Percentiles rank a stretch among this genome's conserved stretches.
Conservation (phyloP, 2,113 vertebrate genomes). For the Scomber colias region DNA sequence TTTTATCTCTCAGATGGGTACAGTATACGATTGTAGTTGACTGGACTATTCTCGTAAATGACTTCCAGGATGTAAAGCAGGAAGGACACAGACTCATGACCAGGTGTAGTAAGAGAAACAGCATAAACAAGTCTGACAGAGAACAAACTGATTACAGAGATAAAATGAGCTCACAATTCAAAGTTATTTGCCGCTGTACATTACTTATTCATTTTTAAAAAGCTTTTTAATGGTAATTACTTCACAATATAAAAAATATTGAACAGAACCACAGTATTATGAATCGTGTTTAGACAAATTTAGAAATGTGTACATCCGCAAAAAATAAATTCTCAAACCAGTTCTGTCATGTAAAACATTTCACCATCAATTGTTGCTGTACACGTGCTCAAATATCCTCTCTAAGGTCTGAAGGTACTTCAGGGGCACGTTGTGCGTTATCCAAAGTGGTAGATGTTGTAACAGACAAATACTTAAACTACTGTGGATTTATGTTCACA, state of each 20-base stretch:
- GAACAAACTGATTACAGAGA: background rate
- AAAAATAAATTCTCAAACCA: background rate
- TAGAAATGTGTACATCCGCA: background rate
- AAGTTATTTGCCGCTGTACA: background rate
- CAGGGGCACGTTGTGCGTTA: background rate
- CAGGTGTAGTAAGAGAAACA: constrained; percentile 37
- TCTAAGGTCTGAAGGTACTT: background rate
- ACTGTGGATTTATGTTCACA: background rate
- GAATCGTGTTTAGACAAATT: background rate
- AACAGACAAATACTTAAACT: background rate
- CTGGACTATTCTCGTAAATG: constrained; percentile 17
- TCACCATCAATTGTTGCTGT: background rate
- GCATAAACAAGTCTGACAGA: constrained; percentile 34
- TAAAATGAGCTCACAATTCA: background rate
- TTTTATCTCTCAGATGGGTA: background rate
- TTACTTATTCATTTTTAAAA: too few species aligned
- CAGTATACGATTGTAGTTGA: background rate
- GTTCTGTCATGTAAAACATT: constrained; percentile 1
- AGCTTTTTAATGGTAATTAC: background rate
- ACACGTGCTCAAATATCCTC: background rate
- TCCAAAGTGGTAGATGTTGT: background rate
- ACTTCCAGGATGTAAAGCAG: constrained; percentile 57
- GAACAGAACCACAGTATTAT: background rate
- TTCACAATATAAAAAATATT: background rate
- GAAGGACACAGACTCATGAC: constrained; percentile 41